Percentiles rank a stretch among this genome's conserved stretches.
These are phyloP conservation scores for Falco berigora DNA, from an alignment of 2,797 vertebrate genomes.

Conservation along the genomic window DNA sequence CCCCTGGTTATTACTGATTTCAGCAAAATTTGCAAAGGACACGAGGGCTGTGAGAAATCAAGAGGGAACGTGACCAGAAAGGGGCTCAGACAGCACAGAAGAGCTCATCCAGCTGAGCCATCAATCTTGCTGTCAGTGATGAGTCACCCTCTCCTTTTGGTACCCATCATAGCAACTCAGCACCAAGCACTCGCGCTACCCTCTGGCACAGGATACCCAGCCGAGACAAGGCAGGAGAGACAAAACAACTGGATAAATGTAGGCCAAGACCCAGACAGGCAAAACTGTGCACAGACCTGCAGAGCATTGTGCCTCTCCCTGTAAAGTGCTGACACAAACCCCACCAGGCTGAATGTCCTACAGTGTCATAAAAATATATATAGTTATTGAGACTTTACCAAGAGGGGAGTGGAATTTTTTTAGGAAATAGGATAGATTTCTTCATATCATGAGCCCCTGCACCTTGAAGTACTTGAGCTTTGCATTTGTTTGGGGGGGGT, in stretches of 20 bases:
- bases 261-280: neutral
- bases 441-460: neutral
- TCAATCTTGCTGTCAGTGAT: neutral
- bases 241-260: neutral
- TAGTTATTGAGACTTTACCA: neutral
- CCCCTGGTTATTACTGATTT: neutral
- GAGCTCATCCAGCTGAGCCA: neutral
- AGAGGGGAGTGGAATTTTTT: neutral
- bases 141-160: neutral
- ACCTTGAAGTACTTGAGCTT: neutral
- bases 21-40: neutral
- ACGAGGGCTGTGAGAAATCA: neutral
- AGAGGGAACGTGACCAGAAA: neutral
- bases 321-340: neutral
- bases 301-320: neutral
- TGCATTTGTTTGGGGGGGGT: fast-evolving
- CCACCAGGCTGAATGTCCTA: neutral
- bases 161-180: neutral
- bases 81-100: neutral
- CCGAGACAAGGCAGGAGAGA: neutral
- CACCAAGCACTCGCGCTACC: neutral
- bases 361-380: fast-evolving
- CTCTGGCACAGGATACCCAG: neutral
- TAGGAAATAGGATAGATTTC: neutral
- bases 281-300: neutral